phyloP scores from a whole-genome alignment of 2,888 invertebrate genomes.

The Linyphia triangularis region DNA sequence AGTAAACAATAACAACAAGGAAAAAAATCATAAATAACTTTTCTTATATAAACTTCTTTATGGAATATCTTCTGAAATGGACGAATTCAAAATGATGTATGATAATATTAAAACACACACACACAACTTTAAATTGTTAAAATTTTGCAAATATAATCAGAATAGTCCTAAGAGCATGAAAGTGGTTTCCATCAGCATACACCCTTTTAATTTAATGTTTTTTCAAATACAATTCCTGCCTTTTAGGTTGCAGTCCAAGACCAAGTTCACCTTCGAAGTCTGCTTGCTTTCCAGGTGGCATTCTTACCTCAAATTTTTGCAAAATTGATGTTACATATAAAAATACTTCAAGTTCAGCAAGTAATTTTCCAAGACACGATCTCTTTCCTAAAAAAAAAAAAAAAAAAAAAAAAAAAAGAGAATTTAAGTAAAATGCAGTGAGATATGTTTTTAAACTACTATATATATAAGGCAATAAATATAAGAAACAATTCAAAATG shows the following conservation, averaged over 20 bases:
- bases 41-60: too few relatives aligned
- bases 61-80: too few relatives aligned
- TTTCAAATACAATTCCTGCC: not conserved
- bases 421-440: too few relatives aligned
- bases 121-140: not conserved
- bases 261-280: slow-evolving; percentile 4
- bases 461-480: too few relatives aligned
- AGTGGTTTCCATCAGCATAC: not conserved
- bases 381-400: not conserved
- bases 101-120: too few relatives aligned
- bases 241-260: not conserved
- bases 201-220: not conserved
- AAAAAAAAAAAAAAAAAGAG: not conserved
- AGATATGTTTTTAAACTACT: too few relatives aligned
- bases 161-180: not conserved
- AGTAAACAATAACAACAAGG: too few relatives aligned
- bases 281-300: not conserved
- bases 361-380: slow-evolving; percentile 2
- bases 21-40: too few relatives aligned
- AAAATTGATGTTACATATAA: not conserved
- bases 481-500: too few relatives aligned
- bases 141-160: not conserved
- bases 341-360: slow-evolving; percentile 1
- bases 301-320: not conserved
- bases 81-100: too few relatives aligned